Evolutionary conservation across 37 sponge, comb jelly and placozoan genomes (phyloP).

Genomic region (Dysidea cf. avara): DNA sequence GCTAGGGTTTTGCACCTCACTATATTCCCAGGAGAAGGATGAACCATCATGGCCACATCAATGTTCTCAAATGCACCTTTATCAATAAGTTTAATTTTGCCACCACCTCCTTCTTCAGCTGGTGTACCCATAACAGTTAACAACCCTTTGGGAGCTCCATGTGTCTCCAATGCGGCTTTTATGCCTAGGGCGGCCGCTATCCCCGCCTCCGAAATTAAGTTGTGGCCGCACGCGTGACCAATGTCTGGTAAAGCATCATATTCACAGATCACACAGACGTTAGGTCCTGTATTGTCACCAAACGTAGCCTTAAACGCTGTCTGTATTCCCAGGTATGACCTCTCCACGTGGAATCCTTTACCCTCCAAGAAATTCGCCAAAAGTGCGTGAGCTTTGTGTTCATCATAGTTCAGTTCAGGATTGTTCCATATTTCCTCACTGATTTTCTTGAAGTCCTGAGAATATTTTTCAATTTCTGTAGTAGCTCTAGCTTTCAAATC

Average conservation of each 20-base stretch:
- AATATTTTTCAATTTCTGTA: constrained; percentile 17
- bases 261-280: constrained; percentile 85
- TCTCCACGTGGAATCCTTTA: constrained; percentile 77
- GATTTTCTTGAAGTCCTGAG: constrained; percentile 10
- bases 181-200: constrained; percentile 86
- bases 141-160: constrained; percentile 28
- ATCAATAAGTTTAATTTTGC: constrained; percentile 76
- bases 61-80: constrained; percentile 72
- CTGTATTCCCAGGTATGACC: constrained; percentile 54
- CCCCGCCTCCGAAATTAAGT: constrained; percentile 93
- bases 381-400: constrained; percentile 64
- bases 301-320: constrained; percentile 87
- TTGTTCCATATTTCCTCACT: constrained; percentile 69
- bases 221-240: constrained; percentile 97
- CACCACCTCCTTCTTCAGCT: constrained; percentile 89
- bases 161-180: constrained; percentile 68
- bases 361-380: constrained; percentile 67
- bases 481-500: constrained; percentile 7
- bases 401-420: constrained; percentile 68
- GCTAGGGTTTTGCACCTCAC: constrained; percentile 34
- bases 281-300: constrained; percentile 49
- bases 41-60: constrained; percentile 94
- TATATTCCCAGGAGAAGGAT: constrained; percentile 41
- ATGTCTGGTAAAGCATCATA: constrained; percentile 94
- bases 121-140: constrained; percentile 91